Percentiles rank a stretch among this genome's conserved stretches.
Conservation (phyloP, 2,888 invertebrate species). For the Machimus rusticus region DNA sequence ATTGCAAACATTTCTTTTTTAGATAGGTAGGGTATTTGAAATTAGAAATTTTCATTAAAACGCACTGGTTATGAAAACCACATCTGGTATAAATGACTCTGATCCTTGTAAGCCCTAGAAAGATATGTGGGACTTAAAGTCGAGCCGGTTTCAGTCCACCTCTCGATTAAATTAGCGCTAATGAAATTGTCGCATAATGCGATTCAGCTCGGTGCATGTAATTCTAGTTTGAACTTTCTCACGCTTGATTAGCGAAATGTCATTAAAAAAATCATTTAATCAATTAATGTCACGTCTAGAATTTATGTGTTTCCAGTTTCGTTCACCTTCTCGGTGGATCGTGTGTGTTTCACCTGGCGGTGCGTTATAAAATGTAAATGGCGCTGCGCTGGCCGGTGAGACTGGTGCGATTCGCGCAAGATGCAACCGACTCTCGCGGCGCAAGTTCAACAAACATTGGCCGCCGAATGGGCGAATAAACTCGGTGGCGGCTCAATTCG, state of each 20-base stretch:
- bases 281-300: constrained; percentile 30
- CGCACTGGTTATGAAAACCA: neutral
- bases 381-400: neutral
- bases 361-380: constrained; percentile 29
- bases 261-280: constrained; percentile 28
- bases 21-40: neutral
- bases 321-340: neutral
- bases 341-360: neutral
- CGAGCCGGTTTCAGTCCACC: neutral
- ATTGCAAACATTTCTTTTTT: neutral
- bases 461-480: neutral
- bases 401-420: neutral
- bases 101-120: neutral
- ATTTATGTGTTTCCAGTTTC: constrained; percentile 32
- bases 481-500: constrained; percentile 6
- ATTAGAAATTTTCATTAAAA: neutral
- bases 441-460: neutral
- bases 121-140: neutral
- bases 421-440: neutral
- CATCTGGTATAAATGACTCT: neutral
- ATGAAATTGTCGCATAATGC: constrained; percentile 9
- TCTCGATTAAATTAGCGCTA: neutral
- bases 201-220: neutral
- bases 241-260: constrained; percentile 29
- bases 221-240: constrained; percentile 30